Evolutionary conservation across 2,797 vertebrate species (phyloP).

Genomic region (Orestias chungarensis): DNA sequence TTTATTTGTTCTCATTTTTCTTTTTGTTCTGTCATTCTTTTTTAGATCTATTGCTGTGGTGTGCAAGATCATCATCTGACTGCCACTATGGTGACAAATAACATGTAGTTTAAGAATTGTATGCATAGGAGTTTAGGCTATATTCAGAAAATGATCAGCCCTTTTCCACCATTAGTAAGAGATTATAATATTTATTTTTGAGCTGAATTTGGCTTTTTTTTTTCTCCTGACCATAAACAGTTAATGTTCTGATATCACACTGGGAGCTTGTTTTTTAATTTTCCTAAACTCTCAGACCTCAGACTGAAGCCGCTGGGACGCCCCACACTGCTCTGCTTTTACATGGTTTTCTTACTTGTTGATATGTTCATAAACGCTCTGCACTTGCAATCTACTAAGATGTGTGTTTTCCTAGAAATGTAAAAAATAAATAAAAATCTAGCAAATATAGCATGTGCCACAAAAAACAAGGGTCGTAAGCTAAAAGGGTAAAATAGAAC

Average conservation of each 20-base stretch:
- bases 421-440: no score
- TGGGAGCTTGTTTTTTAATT: neutral
- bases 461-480: neutral
- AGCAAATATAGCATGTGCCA: neutral
- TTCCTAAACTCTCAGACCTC: no score
- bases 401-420: neutral
- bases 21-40: neutral
- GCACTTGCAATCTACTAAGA: neutral
- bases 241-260: neutral
- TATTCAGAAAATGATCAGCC: neutral
- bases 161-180: neutral
- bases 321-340: no score
- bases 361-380: neutral
- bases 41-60: slow-evolving; percentile 1
- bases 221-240: neutral
- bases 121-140: neutral
- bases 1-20: neutral
- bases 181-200: neutral
- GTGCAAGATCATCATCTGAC: neutral
- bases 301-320: no score
- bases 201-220: neutral
- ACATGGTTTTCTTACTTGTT: neutral
- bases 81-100: neutral
- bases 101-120: neutral
- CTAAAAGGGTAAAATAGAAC: neutral